Conservation (phyloP, 1,140 invertebrate species). For the Aethina tumida region DNA sequence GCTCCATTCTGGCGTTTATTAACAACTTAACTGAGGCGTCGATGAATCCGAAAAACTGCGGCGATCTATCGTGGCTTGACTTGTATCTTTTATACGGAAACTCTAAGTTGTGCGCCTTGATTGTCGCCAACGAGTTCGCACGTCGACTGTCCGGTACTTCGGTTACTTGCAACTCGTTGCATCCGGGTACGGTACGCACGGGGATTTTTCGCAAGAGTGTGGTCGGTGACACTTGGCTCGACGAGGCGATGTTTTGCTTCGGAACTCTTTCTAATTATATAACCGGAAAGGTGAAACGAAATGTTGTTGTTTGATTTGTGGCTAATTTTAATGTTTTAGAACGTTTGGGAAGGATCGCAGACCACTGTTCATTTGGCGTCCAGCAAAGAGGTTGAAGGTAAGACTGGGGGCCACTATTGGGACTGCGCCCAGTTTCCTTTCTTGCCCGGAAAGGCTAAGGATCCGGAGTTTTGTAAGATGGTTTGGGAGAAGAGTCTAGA, state of each 20-base stretch:
- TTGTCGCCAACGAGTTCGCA: slow-evolving; percentile 20
- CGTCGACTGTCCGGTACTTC: slow-evolving; percentile 19
- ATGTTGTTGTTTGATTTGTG: too few species aligned
- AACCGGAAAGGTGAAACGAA: too few species aligned
- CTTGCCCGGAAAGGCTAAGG: background rate
- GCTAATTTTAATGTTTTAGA: too few species aligned
- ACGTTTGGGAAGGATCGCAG: background rate
- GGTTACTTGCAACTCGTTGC: slow-evolving; percentile 37
- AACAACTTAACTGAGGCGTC: slow-evolving; percentile 11
- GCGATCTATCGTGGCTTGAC: slow-evolving; percentile 1
- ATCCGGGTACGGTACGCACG: too few species aligned
- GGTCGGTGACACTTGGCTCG: too few species aligned
- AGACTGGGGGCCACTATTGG: background rate
- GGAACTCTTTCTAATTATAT: too few species aligned
- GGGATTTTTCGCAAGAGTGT: too few species aligned
- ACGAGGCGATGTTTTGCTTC: too few species aligned
- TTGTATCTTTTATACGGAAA: slow-evolving; percentile 16
- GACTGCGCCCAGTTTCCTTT: background rate
- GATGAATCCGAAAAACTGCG: slow-evolving; percentile 11
- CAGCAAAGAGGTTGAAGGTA: slow-evolving; percentile 2
- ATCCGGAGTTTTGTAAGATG: slow-evolving; percentile 1
- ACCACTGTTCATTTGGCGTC: background rate
- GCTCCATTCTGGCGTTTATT: slow-evolving; percentile 15
- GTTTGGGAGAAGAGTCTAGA: slow-evolving; percentile 1
- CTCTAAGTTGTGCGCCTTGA: slow-evolving; percentile 24